phyloP scores from a whole-genome alignment of 2,797 vertebrate species.

The Trichosurus vulpecula region DNA sequence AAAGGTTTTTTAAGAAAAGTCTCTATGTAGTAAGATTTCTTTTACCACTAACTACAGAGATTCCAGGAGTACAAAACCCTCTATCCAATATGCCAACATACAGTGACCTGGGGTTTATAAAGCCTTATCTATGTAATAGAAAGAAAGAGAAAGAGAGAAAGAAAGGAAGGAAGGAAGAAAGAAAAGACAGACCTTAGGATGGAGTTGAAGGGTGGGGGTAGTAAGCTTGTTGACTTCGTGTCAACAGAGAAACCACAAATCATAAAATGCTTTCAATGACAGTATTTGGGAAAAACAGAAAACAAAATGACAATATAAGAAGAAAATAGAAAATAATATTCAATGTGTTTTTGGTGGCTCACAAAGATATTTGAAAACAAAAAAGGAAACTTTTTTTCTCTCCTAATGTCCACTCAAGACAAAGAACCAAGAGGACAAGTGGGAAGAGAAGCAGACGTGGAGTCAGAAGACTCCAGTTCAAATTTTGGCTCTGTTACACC shows the following conservation, averaged over 20 bases:
- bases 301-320: conserved; percentile 9
- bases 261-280: conserved; percentile 49
- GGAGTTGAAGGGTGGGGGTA: neutral
- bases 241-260: conserved; percentile 43
- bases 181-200: neutral
- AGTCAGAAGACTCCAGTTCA: neutral
- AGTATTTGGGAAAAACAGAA: conserved; percentile 44
- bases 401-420: conserved; percentile 20
- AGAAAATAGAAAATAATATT: conserved; percentile 11
- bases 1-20: conserved; percentile 71
- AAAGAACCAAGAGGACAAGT: neutral
- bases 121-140: conserved; percentile 45
- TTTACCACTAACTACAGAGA: conserved; percentile 46
- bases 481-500: neutral
- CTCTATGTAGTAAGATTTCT: conserved; percentile 68
- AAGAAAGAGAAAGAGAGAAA: neutral
- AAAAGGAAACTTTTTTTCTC: conserved; percentile 1
- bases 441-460: neutral
- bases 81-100: conserved; percentile 14
- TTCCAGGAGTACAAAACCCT: conserved; percentile 52
- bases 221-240: neutral
- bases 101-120: conserved; percentile 45
- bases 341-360: conserved; percentile 34
- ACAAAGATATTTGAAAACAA: conserved; percentile 46
- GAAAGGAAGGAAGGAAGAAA: neutral